Percentiles rank a stretch among this genome's conserved stretches.
phyloP scores from a whole-genome alignment of 2,888 invertebrate genomes.

The Aphodius sticticus region DNA sequence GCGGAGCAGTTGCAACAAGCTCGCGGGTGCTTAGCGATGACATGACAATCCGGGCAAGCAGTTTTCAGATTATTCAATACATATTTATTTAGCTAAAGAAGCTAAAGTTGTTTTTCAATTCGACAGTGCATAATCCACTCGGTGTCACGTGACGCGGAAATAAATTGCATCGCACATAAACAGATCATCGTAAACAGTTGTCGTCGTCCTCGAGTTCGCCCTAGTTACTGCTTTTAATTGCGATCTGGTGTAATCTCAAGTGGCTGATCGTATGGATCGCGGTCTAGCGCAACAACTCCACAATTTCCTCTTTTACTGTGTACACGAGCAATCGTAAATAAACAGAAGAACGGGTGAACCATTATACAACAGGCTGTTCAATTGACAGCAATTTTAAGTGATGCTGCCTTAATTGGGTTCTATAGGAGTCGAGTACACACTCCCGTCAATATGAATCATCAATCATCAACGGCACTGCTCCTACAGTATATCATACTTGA shows the following conservation, averaged over 20 bases:
- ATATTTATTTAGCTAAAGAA: too few species aligned
- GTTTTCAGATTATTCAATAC: too few species aligned
- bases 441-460: not conserved
- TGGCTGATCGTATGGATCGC: not conserved
- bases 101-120: too few species aligned
- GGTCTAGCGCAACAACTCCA: not conserved
- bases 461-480: not conserved
- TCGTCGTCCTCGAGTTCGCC: not conserved
- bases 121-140: not conserved
- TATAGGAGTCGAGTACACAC: not conserved
- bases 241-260: conserved; percentile 4
- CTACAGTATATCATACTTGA: not conserved
- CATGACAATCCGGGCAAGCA: too few species aligned
- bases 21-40: too few species aligned
- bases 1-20: too few species aligned
- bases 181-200: not conserved
- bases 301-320: not conserved
- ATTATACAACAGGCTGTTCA: not conserved
- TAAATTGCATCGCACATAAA: not conserved
- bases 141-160: not conserved
- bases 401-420: conserved; percentile 20
- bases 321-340: not conserved
- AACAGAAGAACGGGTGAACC: not conserved
- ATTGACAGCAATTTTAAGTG: conserved; percentile 21
- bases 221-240: not conserved